Evolutionary conservation across 2,113 vertebrate species (phyloP), one percentile per base, ranked within the genome.

Genomic region (Falcunculus frontatus): DNA sequence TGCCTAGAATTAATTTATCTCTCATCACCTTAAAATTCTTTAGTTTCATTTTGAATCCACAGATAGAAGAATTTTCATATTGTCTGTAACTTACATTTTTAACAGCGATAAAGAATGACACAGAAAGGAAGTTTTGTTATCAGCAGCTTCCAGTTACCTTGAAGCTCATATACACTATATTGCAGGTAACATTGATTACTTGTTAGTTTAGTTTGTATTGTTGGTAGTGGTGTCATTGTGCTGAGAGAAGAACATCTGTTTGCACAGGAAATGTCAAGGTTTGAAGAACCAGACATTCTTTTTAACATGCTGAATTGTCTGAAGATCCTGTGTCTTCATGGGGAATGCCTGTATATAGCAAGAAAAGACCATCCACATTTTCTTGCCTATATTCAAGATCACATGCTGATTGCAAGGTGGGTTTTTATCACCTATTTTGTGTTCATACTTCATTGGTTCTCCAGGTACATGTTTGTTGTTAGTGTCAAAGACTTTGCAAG

Each of bases 281-380:
- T 99, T 98, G 99, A 99, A 97, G 99, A 99, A 96, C 99, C 99
- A 46, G 99, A 99, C 90, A 99, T 99, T 96, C 98, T 99, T 89
- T 99, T 99, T 97, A 99, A 99, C 94, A 99, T 99, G 99, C 97
- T 99, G 87, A 99, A 98, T 97, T 99, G 99, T 92, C 97, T 99
- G 97, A 99, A 98, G 98, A 99, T 99, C 90, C 97, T 99, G 72
- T 99, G 99, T 97, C 98, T 99, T 88, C 99, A 99, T 32, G 99
- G 99, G 74, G 99, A 99, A 89, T 99, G 99, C 96, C 97, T 99
- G 63, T 99, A 99, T 83, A 98, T 98, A 16, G 99, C 99, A 75
- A 98, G 98, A 85, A 99, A 99, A 96, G 99, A 99, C 87, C 98
- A 99, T 80, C 98, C 98, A 27, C 98, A 99, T n/a, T 99, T 99